Base-by-base conservation (phyloP, 2,113 vertebrate genomes). In the Ranitomeya imitator region DNA sequence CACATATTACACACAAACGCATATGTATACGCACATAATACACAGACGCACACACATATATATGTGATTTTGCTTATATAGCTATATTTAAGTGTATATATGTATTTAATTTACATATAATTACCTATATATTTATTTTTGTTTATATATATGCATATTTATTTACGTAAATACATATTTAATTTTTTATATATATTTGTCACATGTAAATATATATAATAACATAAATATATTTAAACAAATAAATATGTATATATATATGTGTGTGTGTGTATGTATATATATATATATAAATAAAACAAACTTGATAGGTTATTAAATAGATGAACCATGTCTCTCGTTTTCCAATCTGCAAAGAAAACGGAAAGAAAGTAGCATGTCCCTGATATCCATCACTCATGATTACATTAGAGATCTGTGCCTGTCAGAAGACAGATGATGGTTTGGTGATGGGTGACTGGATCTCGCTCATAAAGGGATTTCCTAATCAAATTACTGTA, bases 401-500 rank as follows among this genome's bases (percentile, higher is more conserved):
- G 54, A 81, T 88, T 63, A 76, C 67, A 83, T 82, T 81, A 71
- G 26, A 57, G 79, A 37, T 65, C 65, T 81, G 3, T 73, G 80
- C 37, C 79, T 82, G 57, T 88, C 86, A 76, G 55, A 45, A 76
- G 79, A 83, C 57, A 76, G 67, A 82, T 63, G 31, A 88, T 63
- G 57, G 57, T 57, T 88, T 51, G 63, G 79, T 77, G 55, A 88
- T 21, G 69, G 79, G 54, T 82, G 51, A 83, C 59, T 73, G 37
- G 67, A 65, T 60, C 55, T 37, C 51, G 18, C 14, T 79, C 79
- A 18, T 86, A 54, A 51, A 79, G 85, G 76, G 76, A 86, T 86
- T 86, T 79, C 79, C 65, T 63, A 88, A 74, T 82, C 82, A 76
- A 88, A 88, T 88, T 82, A 82, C 79, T 63, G 52, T 76, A 83